Conservation (phyloP, 2,888 invertebrate genomes). For the Buathra laborator region DNA sequence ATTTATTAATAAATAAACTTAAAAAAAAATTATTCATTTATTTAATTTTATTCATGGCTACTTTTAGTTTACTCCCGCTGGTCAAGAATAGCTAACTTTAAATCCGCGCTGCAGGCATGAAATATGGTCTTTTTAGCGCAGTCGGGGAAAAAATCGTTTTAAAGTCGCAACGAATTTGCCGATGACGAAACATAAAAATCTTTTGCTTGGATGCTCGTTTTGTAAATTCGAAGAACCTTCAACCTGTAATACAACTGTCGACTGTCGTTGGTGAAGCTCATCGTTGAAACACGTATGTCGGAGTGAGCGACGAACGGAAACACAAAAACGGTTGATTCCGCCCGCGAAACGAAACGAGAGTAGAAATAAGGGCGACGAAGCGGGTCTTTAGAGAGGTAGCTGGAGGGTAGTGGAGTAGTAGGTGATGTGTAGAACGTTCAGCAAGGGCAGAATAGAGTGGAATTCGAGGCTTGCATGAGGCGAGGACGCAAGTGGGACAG, state of each 20-base stretch:
- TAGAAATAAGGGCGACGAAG: slow-evolving; percentile 6
- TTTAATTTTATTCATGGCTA: too few species aligned
- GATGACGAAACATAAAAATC: too few species aligned
- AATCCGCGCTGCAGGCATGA: too few species aligned
- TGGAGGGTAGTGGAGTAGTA: slow-evolving; percentile 43
- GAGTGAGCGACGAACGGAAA: slow-evolving; percentile 4
- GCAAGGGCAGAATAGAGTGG: slow-evolving; percentile 41
- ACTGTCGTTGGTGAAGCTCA: background rate
- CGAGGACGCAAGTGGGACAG: slow-evolving; percentile 15
- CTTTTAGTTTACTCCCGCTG: too few species aligned
- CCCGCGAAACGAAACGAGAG: background rate
- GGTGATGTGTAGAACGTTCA: slow-evolving; percentile 36
- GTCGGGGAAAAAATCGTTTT: background rate
- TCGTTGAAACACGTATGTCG: background rate
- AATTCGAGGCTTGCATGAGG: slow-evolving; percentile 36
- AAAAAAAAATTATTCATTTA: too few species aligned
- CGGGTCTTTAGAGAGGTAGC: background rate
- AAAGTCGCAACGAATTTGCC: too few species aligned
- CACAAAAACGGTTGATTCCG: background rate
- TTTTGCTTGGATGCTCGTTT: background rate
- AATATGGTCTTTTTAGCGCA: too few species aligned
- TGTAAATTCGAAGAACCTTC: background rate
- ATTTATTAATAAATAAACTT: too few species aligned
- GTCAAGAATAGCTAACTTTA: too few species aligned
- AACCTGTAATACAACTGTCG: background rate